These are phyloP conservation scores for Piaya cayana DNA, from an alignment of 2,113 vertebrate species.

Conservation along the genomic window DNA sequence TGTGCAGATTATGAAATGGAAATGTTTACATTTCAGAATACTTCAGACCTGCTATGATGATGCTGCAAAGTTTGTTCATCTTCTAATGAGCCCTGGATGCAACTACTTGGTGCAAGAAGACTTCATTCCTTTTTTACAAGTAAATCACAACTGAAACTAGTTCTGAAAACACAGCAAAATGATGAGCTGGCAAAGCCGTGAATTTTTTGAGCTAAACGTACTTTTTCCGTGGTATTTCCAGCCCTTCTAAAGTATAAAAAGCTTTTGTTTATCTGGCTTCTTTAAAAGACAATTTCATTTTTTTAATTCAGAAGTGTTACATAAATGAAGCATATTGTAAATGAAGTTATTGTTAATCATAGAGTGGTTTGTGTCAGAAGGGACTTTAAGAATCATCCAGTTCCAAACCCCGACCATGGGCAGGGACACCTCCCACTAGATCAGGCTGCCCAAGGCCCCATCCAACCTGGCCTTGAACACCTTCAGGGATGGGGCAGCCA, in stretches of 20 bases:
- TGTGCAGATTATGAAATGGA: not conserved
- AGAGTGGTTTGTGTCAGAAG: too few species aligned
- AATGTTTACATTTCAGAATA: constrained; percentile 69
- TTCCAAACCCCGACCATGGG: too few species aligned
- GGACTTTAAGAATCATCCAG: too few species aligned
- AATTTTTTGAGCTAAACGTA: not conserved
- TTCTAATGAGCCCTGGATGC: constrained; percentile 90
- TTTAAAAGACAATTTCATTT: not conserved
- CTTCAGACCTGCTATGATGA: constrained; percentile 94
- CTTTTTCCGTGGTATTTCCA: not conserved
- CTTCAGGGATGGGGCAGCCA: too few species aligned
- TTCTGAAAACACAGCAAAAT: not conserved
- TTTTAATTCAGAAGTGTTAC: not conserved
- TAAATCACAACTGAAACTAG: constrained; percentile 57
- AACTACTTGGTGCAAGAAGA: constrained; percentile 96
- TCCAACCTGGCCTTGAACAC: too few species aligned
- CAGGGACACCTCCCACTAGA: too few species aligned
- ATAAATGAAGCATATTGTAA: not conserved
- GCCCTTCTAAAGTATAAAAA: not conserved
- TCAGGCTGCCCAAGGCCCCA: too few species aligned
- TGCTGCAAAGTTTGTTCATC: constrained; percentile 91
- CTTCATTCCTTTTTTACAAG: constrained; percentile 96
- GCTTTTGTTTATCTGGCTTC: not conserved
- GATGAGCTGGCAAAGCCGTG: not conserved
- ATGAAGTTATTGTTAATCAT: not conserved